Percentiles rank a stretch among this genome's conserved stretches.
phyloP scores from a whole-genome alignment of 2,888 invertebrate species.

The Macropis europaea region DNA sequence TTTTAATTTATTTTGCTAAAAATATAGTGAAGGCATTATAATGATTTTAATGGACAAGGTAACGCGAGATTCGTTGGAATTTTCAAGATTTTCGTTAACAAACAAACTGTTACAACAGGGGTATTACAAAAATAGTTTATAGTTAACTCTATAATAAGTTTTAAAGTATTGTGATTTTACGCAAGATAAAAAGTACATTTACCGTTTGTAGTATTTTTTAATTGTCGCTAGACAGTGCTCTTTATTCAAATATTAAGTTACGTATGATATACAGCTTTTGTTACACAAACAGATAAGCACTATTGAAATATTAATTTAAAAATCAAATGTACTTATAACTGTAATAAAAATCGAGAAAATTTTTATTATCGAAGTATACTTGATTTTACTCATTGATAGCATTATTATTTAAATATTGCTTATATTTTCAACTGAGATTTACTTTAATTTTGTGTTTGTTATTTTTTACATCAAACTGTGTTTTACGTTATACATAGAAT shows the following conservation, averaged over 20 bases:
- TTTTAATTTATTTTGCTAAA: neutral
- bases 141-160: neutral
- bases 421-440: no score
- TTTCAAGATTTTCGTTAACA: conserved; percentile 21
- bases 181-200: neutral
- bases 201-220: neutral
- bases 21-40: neutral
- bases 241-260: neutral
- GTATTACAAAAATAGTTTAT: neutral
- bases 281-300: neutral
- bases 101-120: neutral
- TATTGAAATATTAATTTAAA: neutral
- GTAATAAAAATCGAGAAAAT: neutral
- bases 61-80: neutral
- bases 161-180: neutral
- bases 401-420: neutral
- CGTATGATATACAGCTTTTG: neutral
- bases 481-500: neutral
- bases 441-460: neutral
- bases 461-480: neutral
- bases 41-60: neutral
- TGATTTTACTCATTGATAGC: neutral
- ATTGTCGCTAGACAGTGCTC: neutral
- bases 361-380: neutral
- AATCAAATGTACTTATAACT: neutral